phyloP scores from a whole-genome alignment of 92 coral and sea anemone genomes.

The Parazoanthus atlanticus region DNA sequence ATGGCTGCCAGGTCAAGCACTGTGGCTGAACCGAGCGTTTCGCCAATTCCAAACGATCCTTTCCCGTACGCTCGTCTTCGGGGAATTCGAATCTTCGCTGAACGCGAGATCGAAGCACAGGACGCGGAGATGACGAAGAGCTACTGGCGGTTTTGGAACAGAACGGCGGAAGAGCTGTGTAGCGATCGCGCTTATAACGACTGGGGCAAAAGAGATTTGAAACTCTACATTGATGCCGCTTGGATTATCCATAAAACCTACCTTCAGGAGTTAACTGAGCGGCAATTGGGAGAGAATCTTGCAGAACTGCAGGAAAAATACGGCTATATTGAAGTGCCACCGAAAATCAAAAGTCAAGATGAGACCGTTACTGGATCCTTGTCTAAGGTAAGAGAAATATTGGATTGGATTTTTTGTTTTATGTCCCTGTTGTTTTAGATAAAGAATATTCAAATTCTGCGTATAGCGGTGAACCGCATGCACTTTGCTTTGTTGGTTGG shows the following conservation, averaged over 20 bases:
- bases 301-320: slow-evolving; percentile 84
- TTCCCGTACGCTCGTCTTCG: slow-evolving; percentile 90
- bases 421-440: not conserved
- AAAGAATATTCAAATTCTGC: not conserved
- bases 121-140: slow-evolving; percentile 98
- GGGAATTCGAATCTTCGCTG: slow-evolving; percentile 94
- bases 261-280: slow-evolving; percentile 86
- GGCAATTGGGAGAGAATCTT: slow-evolving; percentile 77
- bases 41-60: slow-evolving; percentile 63
- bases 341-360: slow-evolving; percentile 90
- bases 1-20: slow-evolving; percentile 28
- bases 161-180: slow-evolving; percentile 96
- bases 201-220: slow-evolving; percentile 99
- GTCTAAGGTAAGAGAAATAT: slow-evolving; percentile 70
- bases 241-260: slow-evolving; percentile 98
- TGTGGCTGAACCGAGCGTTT: slow-evolving; percentile 35
- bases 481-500: not conserved
- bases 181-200: slow-evolving; percentile 99
- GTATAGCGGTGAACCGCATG: not conserved
- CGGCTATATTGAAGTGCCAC: slow-evolving; percentile 86
- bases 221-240: slow-evolving; percentile 97
- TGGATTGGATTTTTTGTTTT: not conserved
- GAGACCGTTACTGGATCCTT: slow-evolving; percentile 82
- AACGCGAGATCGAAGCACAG: slow-evolving; percentile 95
- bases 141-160: slow-evolving; percentile 98